Evolutionary conservation across 2,888 invertebrate genomes (phyloP).

Genomic region (Eilema depressum): DNA sequence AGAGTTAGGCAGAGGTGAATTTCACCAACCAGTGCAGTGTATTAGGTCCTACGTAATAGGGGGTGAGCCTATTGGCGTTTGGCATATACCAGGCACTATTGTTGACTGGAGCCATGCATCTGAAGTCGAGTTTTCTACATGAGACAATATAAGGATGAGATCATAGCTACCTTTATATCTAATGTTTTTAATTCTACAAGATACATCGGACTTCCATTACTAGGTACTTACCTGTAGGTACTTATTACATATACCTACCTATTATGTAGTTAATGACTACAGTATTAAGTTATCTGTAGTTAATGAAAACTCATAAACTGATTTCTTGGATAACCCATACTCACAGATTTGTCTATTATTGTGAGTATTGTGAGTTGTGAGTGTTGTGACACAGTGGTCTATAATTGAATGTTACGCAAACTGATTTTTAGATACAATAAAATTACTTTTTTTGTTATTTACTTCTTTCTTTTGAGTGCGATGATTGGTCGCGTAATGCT

Average conservation of each 20-base stretch:
- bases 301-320: constrained; percentile 26
- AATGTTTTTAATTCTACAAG: too few species aligned
- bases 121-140: too few species aligned
- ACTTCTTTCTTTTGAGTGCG: constrained; percentile 55
- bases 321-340: constrained; percentile 38
- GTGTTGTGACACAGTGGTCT: constrained; percentile 77
- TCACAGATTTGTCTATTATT: constrained; percentile 64
- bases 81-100: too few species aligned
- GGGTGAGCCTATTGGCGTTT: too few species aligned
- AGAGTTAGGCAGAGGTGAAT: too few species aligned
- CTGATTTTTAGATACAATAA: constrained; percentile 68
- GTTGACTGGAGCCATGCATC: too few species aligned
- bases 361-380: too few species aligned
- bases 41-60: too few species aligned
- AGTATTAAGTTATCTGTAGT: constrained; percentile 9
- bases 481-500: constrained; percentile 53
- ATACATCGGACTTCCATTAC: too few species aligned
- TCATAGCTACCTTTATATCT: too few species aligned
- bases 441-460: constrained; percentile 41
- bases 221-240: background rate
- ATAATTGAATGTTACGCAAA: constrained; percentile 73
- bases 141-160: too few species aligned
- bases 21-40: too few species aligned
- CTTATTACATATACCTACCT: background rate
- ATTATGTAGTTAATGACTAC: background rate